phyloP scores from a whole-genome alignment of 2,113 vertebrate species.

The Aldabrachelys gigantea region DNA sequence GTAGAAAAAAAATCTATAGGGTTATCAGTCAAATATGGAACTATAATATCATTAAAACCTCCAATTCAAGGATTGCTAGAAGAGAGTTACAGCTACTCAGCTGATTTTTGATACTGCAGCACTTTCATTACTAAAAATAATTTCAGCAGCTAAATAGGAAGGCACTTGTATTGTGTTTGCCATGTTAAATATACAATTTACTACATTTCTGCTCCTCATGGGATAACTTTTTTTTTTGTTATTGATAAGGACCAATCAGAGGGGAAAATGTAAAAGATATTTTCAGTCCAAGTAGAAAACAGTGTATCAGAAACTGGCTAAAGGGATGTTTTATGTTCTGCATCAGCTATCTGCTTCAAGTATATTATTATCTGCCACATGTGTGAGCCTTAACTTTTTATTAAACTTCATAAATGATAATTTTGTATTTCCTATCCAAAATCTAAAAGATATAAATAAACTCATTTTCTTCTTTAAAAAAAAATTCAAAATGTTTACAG shows the following conservation, averaged over 20 bases:
- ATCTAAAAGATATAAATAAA: neutral
- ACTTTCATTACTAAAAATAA: conserved; percentile 22
- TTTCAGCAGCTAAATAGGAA: conserved; percentile 31
- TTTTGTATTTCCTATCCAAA: neutral
- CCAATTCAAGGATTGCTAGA: conserved; percentile 2
- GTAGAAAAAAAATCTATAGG: neutral
- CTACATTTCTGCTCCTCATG: neutral
- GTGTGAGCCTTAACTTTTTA: neutral
- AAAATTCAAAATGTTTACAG: neutral
- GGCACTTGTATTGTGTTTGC: neutral
- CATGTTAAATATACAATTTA: neutral
- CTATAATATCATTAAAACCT: neutral
- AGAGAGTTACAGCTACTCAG: neutral
- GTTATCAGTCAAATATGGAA: neutral
- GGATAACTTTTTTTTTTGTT: neutral
- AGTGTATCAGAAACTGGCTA: neutral
- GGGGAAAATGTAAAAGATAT: neutral
- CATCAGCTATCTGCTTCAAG: neutral
- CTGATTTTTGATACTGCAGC: neutral
- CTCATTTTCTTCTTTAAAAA: neutral
- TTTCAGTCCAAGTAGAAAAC: neutral
- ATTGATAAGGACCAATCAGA: neutral
- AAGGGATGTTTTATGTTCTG: neutral
- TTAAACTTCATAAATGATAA: neutral
- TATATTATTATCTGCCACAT: neutral